A percentile compares a stretch with the other conserved stretches of the same genome.
These are phyloP conservation scores for Agriotes lineatus DNA, from an alignment of 2,888 invertebrate species.

Conservation along the genomic window DNA sequence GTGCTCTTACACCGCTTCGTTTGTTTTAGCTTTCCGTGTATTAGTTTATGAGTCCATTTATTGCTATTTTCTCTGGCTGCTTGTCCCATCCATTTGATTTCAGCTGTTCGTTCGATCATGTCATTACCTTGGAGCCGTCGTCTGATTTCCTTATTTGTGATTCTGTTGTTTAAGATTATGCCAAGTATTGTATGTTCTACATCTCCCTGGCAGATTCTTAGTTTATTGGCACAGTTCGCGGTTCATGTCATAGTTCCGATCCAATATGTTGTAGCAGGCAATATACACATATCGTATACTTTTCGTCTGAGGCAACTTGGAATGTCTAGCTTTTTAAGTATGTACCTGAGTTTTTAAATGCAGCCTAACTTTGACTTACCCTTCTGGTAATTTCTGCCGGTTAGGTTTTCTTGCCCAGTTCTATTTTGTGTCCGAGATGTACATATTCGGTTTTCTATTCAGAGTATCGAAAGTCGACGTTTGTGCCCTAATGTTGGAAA, in stretches of 20 bases:
- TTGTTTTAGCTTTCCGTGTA: not conserved
- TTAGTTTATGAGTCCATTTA: not conserved
- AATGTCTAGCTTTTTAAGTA: not conserved
- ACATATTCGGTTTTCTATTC: too few relatives aligned
- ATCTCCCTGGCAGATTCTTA: not conserved
- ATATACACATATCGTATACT: not conserved
- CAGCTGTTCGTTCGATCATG: not conserved
- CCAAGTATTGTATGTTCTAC: not conserved
- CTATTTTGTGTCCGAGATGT: too few relatives aligned
- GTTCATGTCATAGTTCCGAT: too few relatives aligned
- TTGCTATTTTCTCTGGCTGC: not conserved
- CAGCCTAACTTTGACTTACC: too few relatives aligned
- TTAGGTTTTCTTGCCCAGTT: too few relatives aligned
- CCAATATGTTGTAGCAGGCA: not conserved
- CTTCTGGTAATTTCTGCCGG: too few relatives aligned
- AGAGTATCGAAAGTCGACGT: too few relatives aligned
- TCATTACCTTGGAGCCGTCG: not conserved
- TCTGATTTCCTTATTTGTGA: not conserved
- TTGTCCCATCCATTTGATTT: not conserved
- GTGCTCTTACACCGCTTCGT: not conserved
- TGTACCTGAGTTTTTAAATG: not conserved
- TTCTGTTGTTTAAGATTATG: not conserved
- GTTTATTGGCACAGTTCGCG: not conserved
- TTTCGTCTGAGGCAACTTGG: not conserved
- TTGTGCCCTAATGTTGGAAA: too few relatives aligned